Evolutionary conservation across 2,888 invertebrate species (phyloP).

Genomic region (Timema podura): DNA sequence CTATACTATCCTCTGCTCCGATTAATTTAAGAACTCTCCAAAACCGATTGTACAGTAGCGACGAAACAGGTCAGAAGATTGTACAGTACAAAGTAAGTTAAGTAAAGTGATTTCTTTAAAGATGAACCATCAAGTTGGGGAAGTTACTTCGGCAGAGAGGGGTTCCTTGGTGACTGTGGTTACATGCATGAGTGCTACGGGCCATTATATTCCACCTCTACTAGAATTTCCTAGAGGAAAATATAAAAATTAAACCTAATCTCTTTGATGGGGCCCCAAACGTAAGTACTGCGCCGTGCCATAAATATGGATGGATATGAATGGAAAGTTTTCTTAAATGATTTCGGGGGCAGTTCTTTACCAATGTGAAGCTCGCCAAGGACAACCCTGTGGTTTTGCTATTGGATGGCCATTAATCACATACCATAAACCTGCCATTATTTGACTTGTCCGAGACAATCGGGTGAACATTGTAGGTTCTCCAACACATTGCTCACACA

Average conservation of each 20-base stretch:
- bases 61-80: neutral
- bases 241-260: neutral
- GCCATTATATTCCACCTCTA: neutral
- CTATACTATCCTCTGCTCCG: neutral
- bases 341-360: constrained; percentile 34
- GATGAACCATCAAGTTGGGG: no score
- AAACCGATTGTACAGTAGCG: neutral
- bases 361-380: constrained; percentile 33
- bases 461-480: neutral
- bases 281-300: constrained; percentile 35
- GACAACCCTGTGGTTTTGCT: constrained; percentile 35
- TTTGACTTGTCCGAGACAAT: neutral
- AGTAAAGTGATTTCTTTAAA: no score
- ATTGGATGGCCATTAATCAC: constrained; percentile 29
- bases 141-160: constrained; percentile 19
- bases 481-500: neutral
- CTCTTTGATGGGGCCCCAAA: constrained; percentile 37
- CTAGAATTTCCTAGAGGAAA: neutral
- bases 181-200: constrained; percentile 32
- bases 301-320: constrained; percentile 39
- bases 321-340: constrained; percentile 38
- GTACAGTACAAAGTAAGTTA: neutral
- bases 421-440: constrained; percentile 26
- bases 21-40: neutral
- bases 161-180: constrained; percentile 38